Base-by-base conservation (phyloP, 2,113 vertebrate species). In the Nothocercus julius region DNA sequence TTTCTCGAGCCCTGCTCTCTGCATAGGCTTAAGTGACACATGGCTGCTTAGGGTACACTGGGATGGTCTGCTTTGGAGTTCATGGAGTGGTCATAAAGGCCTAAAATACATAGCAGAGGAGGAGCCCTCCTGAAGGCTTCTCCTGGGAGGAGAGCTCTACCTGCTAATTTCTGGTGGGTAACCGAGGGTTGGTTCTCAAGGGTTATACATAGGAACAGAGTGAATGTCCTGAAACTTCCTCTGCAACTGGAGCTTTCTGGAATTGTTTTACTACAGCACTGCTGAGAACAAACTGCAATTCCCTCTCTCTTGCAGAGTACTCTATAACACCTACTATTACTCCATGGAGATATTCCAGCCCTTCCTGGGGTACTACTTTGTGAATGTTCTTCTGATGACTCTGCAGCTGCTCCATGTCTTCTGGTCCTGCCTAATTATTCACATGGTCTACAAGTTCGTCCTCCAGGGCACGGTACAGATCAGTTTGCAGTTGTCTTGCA, bases 351-450 rank as follows among this genome's bases (percentile, higher is more conserved):
- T 97, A 81, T 98, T 95, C 34, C 28, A 97, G 1, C 98, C 99
- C 13, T 99, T 99, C 97, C 98, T 98, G 6, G 98, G 98, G 85
- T 99, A 99, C 91, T 99, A 99, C 93, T 98, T 99, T 1, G 97
- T 99, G 95, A 99, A 99, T 19, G 9, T 7, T 6, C 98, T 99
- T 15, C 97, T 99, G 87, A 53, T 98, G 18, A 63, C 97, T 32
- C 98, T 99, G 51, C 99, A 99, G 94, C 59, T 97, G 18, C 98
- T 99, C 49, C 99, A 99, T 40, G 17, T 99, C 85, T 99, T 99
- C 97, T 99, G 99, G 99, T 98, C 99, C 36, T 98, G 96, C 77
- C 97, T 99, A 18, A 99, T 99, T 88, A 95, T 99, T 66, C 98
- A 97, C n/a, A 99, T 99, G 99, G 82, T 99, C 93, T 98, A 84